These are phyloP conservation scores for Pedicia rivosa DNA, from an alignment of 2,888 invertebrate genomes.

Conservation along the genomic window DNA sequence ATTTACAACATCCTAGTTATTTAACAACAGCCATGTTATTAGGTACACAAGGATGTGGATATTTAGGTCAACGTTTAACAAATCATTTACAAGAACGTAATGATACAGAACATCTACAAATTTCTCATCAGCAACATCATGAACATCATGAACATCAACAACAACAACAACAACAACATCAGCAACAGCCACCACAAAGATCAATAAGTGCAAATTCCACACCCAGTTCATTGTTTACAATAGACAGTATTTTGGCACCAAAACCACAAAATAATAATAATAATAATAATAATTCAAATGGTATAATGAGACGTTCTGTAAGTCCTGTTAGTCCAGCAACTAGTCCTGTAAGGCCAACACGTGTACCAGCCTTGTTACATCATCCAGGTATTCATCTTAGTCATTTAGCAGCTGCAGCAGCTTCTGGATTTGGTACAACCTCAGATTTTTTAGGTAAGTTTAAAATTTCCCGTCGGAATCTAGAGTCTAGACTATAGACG, in stretches of 20 bases:
- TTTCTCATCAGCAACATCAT: neutral
- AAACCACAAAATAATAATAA: conserved; percentile 33
- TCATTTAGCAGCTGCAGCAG: conserved; percentile 46
- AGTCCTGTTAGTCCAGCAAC: conserved; percentile 35
- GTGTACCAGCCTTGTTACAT: conserved; percentile 31
- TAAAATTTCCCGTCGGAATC: no score
- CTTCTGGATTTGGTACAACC: conserved; percentile 44
- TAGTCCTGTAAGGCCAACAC: conserved; percentile 31
- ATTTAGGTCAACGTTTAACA: conserved; percentile 27
- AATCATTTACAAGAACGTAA: conserved; percentile 23
- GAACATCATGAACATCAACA: conserved; percentile 6
- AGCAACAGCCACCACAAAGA: conserved; percentile 5
- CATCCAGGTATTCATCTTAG: conserved; percentile 39
- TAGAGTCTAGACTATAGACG: no score
- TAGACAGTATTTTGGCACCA: conserved; percentile 72
- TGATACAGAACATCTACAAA: conserved; percentile 19
- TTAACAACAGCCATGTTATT: conserved; percentile 30
- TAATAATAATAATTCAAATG: neutral
- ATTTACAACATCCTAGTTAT: conserved; percentile 14
- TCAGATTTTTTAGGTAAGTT: conserved; percentile 71
- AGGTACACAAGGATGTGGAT: conserved; percentile 29
- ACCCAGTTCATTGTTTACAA: conserved; percentile 57
- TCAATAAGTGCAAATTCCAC: conserved; percentile 22
- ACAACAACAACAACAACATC: neutral
- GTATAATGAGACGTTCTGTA: conserved; percentile 17